Evolutionary conservation across 2,797 vertebrate species (phyloP).

Genomic region (Anas bahamensis): DNA sequence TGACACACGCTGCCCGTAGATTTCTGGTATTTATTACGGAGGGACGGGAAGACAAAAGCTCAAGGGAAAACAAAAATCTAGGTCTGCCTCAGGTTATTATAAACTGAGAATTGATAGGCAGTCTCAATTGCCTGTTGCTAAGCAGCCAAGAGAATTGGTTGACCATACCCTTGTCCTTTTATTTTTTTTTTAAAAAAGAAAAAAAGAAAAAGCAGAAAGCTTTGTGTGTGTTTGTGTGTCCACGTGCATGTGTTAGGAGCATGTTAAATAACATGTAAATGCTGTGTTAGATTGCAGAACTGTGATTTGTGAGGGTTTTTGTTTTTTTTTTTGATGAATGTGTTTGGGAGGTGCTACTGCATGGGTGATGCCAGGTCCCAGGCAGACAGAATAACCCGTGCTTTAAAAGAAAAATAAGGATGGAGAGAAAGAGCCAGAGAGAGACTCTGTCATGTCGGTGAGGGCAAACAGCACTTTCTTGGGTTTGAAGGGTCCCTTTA

Average conservation of each 20-base stretch:
- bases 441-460: neutral
- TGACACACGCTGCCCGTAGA: slow-evolving; percentile 35
- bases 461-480: neutral
- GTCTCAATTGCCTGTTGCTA: slow-evolving; percentile 70
- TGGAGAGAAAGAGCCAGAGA: neutral
- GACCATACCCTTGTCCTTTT: slow-evolving; percentile 24
- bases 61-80: slow-evolving; percentile 72
- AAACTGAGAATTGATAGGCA: slow-evolving; percentile 71
- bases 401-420: neutral
- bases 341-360: neutral
- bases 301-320: accelerated
- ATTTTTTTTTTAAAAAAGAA: neutral
- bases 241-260: neutral
- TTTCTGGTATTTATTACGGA: slow-evolving; percentile 69
- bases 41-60: slow-evolving; percentile 54
- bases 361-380: neutral
- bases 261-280: neutral
- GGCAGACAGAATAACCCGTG: neutral
- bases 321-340: neutral
- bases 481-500: neutral
- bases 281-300: neutral
- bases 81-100: slow-evolving; percentile 72
- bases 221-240: neutral
- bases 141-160: slow-evolving; percentile 63
- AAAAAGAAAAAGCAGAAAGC: neutral